Percentiles rank a stretch among this genome's conserved stretches.
Evolutionary conservation across 2,888 invertebrate genomes (phyloP).

Genomic region (Gisinianus flammeolus): DNA sequence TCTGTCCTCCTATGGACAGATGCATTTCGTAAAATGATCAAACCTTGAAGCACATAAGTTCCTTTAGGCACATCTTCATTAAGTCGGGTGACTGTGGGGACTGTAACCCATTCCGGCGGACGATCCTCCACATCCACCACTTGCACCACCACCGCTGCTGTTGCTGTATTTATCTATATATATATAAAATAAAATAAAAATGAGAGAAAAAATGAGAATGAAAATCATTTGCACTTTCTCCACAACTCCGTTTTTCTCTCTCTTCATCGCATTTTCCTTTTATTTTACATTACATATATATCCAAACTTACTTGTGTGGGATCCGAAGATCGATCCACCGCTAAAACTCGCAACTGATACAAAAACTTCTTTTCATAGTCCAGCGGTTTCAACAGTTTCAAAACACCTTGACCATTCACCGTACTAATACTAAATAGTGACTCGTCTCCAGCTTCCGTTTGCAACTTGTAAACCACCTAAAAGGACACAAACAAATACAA

Average conservation of each 20-base stretch:
- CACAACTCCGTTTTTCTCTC: too few relatives aligned
- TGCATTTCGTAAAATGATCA: too few relatives aligned
- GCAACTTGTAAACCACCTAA: conserved; percentile 80
- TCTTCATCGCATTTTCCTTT: too few relatives aligned
- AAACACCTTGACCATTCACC: conserved; percentile 81
- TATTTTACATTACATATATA: background rate
- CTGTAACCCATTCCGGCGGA: conserved; percentile 86
- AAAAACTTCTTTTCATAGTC: conserved; percentile 87
- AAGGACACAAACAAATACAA: background rate
- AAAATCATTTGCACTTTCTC: background rate
- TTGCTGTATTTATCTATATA: conserved; percentile 74
- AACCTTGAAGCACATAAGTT: conserved; percentile 82
- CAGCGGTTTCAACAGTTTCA: conserved; percentile 75
- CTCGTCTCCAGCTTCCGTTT: conserved; percentile 79
- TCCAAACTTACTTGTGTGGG: conserved; percentile 61
- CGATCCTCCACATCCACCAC: conserved; percentile 89
- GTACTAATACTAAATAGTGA: conserved; percentile 81
- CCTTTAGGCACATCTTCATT: conserved; percentile 84
- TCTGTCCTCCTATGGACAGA: too few relatives aligned
- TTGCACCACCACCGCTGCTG: conserved; percentile 84
- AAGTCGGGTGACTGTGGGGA: conserved; percentile 84
- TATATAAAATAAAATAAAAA: background rate
- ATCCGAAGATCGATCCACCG: conserved; percentile 84
- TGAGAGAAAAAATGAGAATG: background rate
- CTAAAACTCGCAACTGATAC: conserved; percentile 82